These are phyloP conservation scores for Mythimna loreyi DNA, from an alignment of 2,888 invertebrate genomes.

Conservation along the genomic window DNA sequence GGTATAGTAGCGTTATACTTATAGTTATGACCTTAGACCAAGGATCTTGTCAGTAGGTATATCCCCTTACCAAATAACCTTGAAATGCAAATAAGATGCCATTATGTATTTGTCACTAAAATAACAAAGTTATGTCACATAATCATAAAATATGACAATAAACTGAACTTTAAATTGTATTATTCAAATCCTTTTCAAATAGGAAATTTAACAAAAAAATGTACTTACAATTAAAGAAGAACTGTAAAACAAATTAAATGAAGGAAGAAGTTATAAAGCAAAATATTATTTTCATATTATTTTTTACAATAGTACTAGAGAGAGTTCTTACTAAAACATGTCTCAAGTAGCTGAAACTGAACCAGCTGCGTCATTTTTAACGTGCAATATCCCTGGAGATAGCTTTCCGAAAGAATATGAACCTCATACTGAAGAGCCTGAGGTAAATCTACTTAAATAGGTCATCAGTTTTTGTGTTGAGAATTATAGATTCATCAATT, in stretches of 20 bases:
- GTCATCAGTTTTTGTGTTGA: too few species aligned
- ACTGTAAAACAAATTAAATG: slow-evolving; percentile 48
- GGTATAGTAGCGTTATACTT: too few species aligned
- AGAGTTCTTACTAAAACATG: slow-evolving; percentile 54
- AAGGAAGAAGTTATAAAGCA: slow-evolving; percentile 36
- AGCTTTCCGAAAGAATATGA: slow-evolving; percentile 60
- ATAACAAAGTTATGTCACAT: too few species aligned
- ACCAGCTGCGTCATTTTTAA: slow-evolving; percentile 13
- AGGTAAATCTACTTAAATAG: slow-evolving; percentile 39
- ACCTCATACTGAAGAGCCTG: slow-evolving; percentile 7
- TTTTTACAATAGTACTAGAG: slow-evolving; percentile 62
- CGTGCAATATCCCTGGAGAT: slow-evolving; percentile 65
- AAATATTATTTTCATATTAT: slow-evolving; percentile 49
- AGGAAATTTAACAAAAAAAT: slow-evolving; percentile 24
- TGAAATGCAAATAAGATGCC: background rate
- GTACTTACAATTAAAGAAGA: slow-evolving; percentile 30
- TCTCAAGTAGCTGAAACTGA: slow-evolving; percentile 50
- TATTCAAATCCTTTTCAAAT: background rate
- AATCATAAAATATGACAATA: background rate
- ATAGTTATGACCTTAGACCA: too few species aligned
- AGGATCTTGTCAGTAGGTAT: too few species aligned
- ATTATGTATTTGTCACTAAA: background rate
- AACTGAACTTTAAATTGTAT: background rate
- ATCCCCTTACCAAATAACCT: background rate
- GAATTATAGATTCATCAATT: background rate